Percentiles rank a stretch among this genome's conserved stretches.
Conservation (phyloP, 2,797 vertebrate species). For the Mus spretus region DNA sequence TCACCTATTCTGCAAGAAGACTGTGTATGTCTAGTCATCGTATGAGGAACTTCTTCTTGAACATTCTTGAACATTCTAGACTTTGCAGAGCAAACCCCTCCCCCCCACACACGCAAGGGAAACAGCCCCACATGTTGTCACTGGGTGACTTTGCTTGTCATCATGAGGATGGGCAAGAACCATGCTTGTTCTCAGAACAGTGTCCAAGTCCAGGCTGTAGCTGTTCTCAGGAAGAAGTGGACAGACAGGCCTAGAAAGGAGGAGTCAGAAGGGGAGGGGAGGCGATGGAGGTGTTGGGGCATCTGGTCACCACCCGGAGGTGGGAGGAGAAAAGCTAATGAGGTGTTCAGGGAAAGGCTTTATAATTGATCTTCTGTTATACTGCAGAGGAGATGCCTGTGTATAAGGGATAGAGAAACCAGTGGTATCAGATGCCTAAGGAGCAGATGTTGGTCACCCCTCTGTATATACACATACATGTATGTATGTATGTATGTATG, state of each 20-base stretch:
- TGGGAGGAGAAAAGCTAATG: fast-evolving
- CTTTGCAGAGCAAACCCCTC: background rate
- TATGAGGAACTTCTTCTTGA: background rate
- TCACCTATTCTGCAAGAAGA: background rate
- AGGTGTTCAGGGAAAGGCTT: background rate
- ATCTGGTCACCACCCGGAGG: background rate
- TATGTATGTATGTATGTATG: too few relatives aligned
- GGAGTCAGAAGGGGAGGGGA: background rate
- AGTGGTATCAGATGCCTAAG: background rate
- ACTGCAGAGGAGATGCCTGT: background rate
- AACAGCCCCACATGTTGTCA: background rate
- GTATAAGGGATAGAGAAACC: background rate
- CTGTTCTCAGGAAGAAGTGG: background rate
- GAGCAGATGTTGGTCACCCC: background rate
- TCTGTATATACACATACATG: background rate
- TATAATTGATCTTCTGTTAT: background rate
- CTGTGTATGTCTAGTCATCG: background rate
- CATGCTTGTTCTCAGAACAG: background rate
- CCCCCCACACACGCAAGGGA: background rate
- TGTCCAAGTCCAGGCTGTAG: background rate
- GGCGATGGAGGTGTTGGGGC: background rate
- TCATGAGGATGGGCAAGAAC: background rate
- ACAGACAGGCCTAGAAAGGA: background rate
- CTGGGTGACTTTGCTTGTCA: background rate
- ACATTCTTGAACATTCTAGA: background rate